Evolutionary conservation across 2,888 invertebrate species (phyloP), one percentile per base, ranked within the genome.

Genomic region (Diarsia rubi): DNA sequence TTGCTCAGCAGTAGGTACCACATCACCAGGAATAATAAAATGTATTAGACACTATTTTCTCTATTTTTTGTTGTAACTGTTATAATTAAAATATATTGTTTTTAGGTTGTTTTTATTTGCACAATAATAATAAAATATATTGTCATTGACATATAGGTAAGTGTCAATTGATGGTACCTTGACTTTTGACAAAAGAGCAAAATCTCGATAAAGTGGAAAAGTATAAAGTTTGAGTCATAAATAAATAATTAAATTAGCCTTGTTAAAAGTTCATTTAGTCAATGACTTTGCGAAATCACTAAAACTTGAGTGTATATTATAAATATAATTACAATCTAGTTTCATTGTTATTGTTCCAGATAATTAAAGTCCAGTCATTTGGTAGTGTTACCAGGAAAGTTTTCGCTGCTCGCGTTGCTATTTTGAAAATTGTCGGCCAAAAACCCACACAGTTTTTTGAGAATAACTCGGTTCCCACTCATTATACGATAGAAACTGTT

Each of bases 111-210:
- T 68, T 42, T 27, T 0, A 66, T 19, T 69, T 66, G 42, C 27
- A 54, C 66, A 60, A 12, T n/a, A 66, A 21, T 44, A n/a, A 21
- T 52, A 59, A 42, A 37, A 49, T 31, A 52, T 49, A 47, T 59
- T 54, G 37, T 68, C 70, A 62, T 60, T 81, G 69, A 81, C 69
- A 44, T 65, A 65, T 14, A 19, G 2, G 24, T 31, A 59, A 27
- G 27, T 59, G 3, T 59, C 19, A 59, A 31, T 59, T 19, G 49
- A 60, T 12, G 1, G 12, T 24, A 57, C 81, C 81, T 82, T 81
- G 81, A 81, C 78, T 71, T 82, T 82, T 82, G 59, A 78, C 27
- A 42, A 78, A 81, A 71, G 60, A 78, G 49, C 74, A 60, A 64
- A 11, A 65, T 45, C n/a, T 44, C 27, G 5, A 54, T 81, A 47